These are phyloP conservation scores for Turritopsis rubra DNA, from an alignment of 30 jellyfish, hydroid and myxozoan genomes.

Conservation along the genomic window DNA sequence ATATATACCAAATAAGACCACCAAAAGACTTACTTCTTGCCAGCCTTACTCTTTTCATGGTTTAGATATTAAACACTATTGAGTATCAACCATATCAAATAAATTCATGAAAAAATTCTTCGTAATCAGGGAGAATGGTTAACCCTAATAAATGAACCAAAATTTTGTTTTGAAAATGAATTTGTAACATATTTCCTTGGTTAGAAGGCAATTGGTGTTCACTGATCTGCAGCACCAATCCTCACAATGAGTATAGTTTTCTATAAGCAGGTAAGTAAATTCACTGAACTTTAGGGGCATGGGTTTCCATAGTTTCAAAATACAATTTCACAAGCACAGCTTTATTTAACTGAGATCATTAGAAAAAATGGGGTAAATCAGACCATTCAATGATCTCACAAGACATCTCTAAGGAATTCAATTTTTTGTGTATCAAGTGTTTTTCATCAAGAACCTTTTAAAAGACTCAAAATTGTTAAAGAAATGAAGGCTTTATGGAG, in stretches of 20 bases:
- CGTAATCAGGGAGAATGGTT: not conserved
- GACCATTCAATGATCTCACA: not conserved
- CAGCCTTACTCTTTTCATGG: not conserved
- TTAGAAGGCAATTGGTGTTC: slow-evolving; percentile 15
- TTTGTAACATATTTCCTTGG: slow-evolving; percentile 10
- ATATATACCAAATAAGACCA: not conserved
- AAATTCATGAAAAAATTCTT: not conserved
- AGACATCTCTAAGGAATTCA: no score
- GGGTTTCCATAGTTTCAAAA: not conserved
- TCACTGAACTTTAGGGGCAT: slow-evolving; percentile 8
- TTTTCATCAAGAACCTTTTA: no score
- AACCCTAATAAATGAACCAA: not conserved
- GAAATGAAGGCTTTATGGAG: no score
- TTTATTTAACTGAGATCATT: not conserved
- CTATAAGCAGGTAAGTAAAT: slow-evolving; percentile 21
- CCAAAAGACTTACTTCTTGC: not conserved
- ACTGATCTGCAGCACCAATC: slow-evolving; percentile 16
- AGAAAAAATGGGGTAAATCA: not conserved
- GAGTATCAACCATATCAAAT: not conserved
- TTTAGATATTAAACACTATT: no score
- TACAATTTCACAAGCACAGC: slow-evolving; percentile 10
- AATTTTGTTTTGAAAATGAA: not conserved
- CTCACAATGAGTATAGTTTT: slow-evolving; percentile 8
- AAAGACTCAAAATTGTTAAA: not conserved
- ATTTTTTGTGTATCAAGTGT: not conserved